Evolutionary conservation across 2,888 invertebrate species (phyloP), one percentile per base, ranked within the genome.

Genomic region (Pterostichus niger): DNA sequence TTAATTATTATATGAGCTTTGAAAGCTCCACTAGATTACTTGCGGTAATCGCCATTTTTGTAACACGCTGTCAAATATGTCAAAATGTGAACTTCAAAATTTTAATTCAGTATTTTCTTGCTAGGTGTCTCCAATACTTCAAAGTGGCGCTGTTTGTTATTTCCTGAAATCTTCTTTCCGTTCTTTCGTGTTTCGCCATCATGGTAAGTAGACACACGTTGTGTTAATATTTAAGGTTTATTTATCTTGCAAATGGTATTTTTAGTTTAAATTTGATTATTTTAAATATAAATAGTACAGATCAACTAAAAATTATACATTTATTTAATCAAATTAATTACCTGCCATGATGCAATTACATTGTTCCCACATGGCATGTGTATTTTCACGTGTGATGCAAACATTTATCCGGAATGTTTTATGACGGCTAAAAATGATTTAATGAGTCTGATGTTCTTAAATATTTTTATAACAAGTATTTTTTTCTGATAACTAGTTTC

Each of bases 351-450:
- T 33, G 3, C 6, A 7, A 2, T 35, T 64, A 59, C 9, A 61
- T 17, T 35, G 35, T 61, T 35, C 56, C 68, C 78, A 71, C 56
- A 75, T 78, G 78, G 78, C 76, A 84, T 79, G 80, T 85, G 73
- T 6, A 9, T 59, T 82, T 84, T 31, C 33, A 73, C 71, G 54
- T 85, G 76, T 86, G 84, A 86, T 87, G 86, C 85, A 84, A 85
- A 84, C 54, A 44, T 84, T 80, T 83, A 46, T 24, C 84, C 84
- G 85, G 85, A 86, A 61, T 85, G 84, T 64, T 83, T 84, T 84
- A 49, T 90, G 90, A 86, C 88, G 87, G 88, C 84, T 86, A 86
- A 88, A 88, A 88, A 88, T 90, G 89, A 90, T 90, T 90, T 90
- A 90, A 90, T 90, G 90, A 90, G 89, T 87, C 90, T 90, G 89